phyloP scores from a whole-genome alignment of 1,140 invertebrate genomes.

The Aphaenogaster rudis region DNA sequence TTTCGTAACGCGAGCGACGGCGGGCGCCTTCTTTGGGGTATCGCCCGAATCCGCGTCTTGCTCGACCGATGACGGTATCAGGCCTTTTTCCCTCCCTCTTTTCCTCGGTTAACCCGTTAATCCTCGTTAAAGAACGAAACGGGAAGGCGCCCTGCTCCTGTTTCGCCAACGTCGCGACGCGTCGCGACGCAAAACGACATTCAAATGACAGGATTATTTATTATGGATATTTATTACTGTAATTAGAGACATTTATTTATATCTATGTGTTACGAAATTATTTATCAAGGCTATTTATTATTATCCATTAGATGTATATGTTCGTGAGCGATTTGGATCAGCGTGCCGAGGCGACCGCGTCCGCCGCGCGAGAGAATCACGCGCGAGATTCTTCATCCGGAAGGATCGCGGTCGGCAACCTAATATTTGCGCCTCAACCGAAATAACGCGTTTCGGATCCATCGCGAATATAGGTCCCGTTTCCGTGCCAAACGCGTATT shows the following conservation, averaged over 20 bases:
- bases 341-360: no score
- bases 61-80: not conserved
- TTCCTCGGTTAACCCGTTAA: not conserved
- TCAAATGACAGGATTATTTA: not conserved
- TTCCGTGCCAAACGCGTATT: slow-evolving; percentile 52
- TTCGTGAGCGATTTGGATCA: not conserved
- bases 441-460: slow-evolving; percentile 51
- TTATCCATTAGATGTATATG: not conserved
- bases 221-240: not conserved
- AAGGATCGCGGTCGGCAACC: slow-evolving; percentile 66
- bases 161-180: not conserved
- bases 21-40: slow-evolving; percentile 13
- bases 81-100: not conserved
- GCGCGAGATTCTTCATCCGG: slow-evolving; percentile 5
- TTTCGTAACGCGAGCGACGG: not conserved
- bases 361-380: not conserved
- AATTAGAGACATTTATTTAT: no score
- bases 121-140: not conserved
- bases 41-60: not conserved
- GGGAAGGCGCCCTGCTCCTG: not conserved
- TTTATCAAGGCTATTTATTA: not conserved
- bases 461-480: slow-evolving; percentile 52
- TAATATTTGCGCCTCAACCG: slow-evolving; percentile 47
- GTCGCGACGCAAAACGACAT: not conserved
- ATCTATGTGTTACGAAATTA: not conserved